Conservation (phyloP, 2,113 vertebrate species). For the Archocentrus centrarchus region DNA sequence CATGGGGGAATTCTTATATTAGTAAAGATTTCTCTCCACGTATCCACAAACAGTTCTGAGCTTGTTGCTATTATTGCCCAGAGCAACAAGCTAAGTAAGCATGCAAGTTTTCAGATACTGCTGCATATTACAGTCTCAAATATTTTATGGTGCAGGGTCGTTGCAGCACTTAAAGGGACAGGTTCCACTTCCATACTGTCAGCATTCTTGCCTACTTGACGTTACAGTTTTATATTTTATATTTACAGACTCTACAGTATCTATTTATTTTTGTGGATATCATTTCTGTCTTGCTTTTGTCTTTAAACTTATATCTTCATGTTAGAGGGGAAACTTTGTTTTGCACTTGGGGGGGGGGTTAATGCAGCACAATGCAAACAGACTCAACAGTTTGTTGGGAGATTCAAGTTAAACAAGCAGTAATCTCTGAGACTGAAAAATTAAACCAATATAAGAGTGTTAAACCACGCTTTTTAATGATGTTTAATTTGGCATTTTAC, state of each 20-base stretch:
- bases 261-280: not conserved
- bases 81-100: not conserved
- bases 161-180: not conserved
- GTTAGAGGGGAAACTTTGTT: not conserved
- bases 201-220: not conserved
- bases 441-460: not conserved
- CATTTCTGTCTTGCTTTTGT: not conserved
- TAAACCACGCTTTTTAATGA: not conserved
- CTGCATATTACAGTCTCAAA: no score
- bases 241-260: not conserved
- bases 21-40: slow-evolving; percentile 4
- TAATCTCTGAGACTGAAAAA: not conserved
- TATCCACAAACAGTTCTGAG: slow-evolving; percentile 13
- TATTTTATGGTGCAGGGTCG: not conserved
- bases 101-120: not conserved
- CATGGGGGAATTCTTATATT: slow-evolving; percentile 15
- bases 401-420: not conserved
- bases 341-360: no score
- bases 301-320: not conserved
- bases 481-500: not conserved
- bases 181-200: no score
- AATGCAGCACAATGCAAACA: not conserved
- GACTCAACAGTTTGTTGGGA: not conserved
- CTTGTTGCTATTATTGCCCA: slow-evolving; percentile 5
- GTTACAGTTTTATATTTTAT: not conserved